Evolutionary conservation across 1,140 invertebrate genomes (phyloP), one percentile per base, ranked within the genome.

Genomic region (Ylistrum balloti): DNA sequence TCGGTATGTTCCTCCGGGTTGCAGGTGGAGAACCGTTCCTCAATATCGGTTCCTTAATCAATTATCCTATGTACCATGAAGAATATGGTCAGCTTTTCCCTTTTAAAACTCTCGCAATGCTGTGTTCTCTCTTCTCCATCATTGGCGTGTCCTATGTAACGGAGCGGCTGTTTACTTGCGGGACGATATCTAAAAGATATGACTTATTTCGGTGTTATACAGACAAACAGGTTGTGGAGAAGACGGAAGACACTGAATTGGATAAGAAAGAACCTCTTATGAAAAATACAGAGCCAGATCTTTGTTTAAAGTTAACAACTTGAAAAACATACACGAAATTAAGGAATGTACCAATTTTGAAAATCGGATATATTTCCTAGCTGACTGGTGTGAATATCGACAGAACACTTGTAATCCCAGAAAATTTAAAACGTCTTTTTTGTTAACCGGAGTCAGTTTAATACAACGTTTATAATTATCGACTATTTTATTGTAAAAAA

Each of bases 11-110:
- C 32, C 97, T 99, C 20, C 97, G 99, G 10, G 95, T 99, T 22
- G 96, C 97, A 9, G 99, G 98, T 0, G 98, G 99, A 0, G 99
- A 99, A 95, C 97, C 97, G 20, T 96, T 98, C 92, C 96, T 99
- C 90, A 97, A 97, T 3, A 96, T 99, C 32, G 97, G 98, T 0
- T 97, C 99, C 0, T 94, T 98, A 15, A 98, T 99, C 85, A 97
- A 98, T 93, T 99, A 98, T 96, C 98, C 98, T 0, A 98, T 98
- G 20, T 99, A 97, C 96, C 97, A 98, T 93, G 97, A 97, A 17
- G 97, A 97, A 85, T 93, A 90, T 10, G 86, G 33, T 33, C 93
- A 94, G 88, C 34, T 92, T 0, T 95, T 95, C 87, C 94, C 94
- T 22, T 94, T 95, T 88, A 48, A 93, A 22, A 94, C 93, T n/a